Conservation (phyloP, 2,113 vertebrate genomes). For the Callithrix jacchus region DNA sequence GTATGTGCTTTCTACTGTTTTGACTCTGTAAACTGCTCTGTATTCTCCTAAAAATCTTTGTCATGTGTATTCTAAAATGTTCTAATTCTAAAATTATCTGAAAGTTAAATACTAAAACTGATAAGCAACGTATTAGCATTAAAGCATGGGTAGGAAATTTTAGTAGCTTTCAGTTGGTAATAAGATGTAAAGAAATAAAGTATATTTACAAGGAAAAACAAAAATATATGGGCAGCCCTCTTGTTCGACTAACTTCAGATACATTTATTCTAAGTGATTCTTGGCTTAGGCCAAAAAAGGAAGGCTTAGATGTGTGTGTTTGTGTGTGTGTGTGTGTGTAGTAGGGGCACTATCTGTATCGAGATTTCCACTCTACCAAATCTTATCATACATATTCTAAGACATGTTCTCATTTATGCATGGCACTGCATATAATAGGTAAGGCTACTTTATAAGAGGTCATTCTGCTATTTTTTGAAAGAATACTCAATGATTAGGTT, state of each 20-base stretch:
- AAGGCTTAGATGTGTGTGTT: neutral
- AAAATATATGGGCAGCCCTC: neutral
- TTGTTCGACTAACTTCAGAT: neutral
- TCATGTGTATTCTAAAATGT: neutral
- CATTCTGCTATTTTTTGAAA: neutral
- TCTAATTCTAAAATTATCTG: neutral
- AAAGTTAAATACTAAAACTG: constrained; percentile 23
- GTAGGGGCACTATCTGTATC: neutral
- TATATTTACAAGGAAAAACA: neutral
- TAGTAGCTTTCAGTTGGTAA: neutral
- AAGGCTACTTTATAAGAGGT: neutral
- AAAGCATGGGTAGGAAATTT: neutral
- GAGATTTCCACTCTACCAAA: neutral
- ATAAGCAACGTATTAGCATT: neutral
- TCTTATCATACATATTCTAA: neutral
- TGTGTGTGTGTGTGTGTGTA: neutral
- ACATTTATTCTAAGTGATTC: neutral
- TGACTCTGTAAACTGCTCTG: neutral
- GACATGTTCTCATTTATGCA: neutral
- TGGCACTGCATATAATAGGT: neutral
- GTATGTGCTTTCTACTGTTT: neutral
- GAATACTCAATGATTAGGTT: neutral
- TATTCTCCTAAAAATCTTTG: neutral
- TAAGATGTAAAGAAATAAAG: neutral
- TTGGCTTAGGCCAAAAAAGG: neutral